A percentile compares a stretch with the other conserved stretches of the same genome.
phyloP scores from a whole-genome alignment of 2,113 vertebrate genomes.

The Cheirogaleus medius region DNA sequence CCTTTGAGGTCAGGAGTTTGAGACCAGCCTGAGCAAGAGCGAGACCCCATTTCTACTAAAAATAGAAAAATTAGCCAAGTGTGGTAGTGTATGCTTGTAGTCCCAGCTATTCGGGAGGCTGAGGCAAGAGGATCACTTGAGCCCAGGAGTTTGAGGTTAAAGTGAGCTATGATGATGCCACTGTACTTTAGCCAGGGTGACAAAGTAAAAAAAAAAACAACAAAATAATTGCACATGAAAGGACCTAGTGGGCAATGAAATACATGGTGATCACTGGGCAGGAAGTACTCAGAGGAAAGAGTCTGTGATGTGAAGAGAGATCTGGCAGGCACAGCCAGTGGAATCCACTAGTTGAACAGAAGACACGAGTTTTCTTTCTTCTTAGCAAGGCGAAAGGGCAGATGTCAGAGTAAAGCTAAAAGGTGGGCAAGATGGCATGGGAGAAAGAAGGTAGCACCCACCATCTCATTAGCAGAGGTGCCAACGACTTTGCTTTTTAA shows the following conservation, averaged over 20 bases:
- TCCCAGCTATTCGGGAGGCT: no score
- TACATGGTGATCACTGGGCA: background rate
- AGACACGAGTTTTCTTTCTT: background rate
- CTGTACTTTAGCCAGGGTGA: no score
- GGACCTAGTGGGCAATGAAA: background rate
- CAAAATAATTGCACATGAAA: background rate
- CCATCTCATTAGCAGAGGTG: background rate
- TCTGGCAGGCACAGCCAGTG: background rate
- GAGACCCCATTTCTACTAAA: no score
- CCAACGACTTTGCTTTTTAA: background rate
- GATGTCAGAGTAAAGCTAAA: background rate
- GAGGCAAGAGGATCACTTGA: no score
- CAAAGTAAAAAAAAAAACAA: no score
- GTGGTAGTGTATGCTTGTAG: no score
- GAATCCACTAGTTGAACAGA: background rate
- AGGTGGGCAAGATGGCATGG: background rate
- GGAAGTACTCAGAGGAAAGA: background rate
- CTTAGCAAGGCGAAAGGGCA: background rate
- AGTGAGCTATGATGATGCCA: no score
- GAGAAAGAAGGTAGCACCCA: background rate
- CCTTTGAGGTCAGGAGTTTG: no score
- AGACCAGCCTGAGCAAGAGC: no score
- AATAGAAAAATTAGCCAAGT: no score
- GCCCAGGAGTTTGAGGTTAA: no score
- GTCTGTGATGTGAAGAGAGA: background rate